Evolutionary conservation across 2,113 vertebrate species (phyloP), one percentile per base, ranked within the genome.

Genomic region (Cervus canadensis): DNA sequence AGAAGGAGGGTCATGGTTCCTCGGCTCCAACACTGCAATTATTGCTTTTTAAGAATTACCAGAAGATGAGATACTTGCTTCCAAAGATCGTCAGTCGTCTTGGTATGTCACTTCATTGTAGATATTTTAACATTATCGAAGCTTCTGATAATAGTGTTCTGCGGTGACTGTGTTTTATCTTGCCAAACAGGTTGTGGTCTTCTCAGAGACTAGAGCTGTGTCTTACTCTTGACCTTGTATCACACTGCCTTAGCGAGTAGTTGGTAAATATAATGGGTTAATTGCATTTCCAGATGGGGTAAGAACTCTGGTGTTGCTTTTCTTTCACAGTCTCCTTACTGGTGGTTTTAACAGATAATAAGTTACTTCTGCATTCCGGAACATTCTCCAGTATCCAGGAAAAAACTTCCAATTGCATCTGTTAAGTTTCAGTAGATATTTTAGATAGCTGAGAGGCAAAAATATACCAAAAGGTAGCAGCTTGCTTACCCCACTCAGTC

Each of bases 121-220:
- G 96, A 54, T 91, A 94, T 36, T 97, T 94, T 95, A 87, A 87
- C 43, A 62, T 91, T 96, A 89, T 94, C 95, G 91, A 25, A 97
- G 43, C 48, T 95, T 97, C 71, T 78, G 67, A 43, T 86, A 33
- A 81, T 62, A 91, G 76, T 50, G 17, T 83, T 96, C 43, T 94
- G 21, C 33, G 62, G 21, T 92, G 87, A 67, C 40, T 90, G 59
- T 56, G 25, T 89, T 89, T 76, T 90, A 64, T 93, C 83, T 93
- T 96, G 71, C 86, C 60, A 83, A 50, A 67, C 36, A 89, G 82
- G 78, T 36, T 85, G 43, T 78, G 28, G 43, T 89, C 92, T 78
- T 62, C 56, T 91, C 43, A 86, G 59, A 91, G 82, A 19, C 88
- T 93, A 67, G 83, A 76, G 67, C 59, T 93, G 33, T 74, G 30